Conservation (phyloP, 2,797 vertebrate genomes). For the Phoebastria nigripes region DNA sequence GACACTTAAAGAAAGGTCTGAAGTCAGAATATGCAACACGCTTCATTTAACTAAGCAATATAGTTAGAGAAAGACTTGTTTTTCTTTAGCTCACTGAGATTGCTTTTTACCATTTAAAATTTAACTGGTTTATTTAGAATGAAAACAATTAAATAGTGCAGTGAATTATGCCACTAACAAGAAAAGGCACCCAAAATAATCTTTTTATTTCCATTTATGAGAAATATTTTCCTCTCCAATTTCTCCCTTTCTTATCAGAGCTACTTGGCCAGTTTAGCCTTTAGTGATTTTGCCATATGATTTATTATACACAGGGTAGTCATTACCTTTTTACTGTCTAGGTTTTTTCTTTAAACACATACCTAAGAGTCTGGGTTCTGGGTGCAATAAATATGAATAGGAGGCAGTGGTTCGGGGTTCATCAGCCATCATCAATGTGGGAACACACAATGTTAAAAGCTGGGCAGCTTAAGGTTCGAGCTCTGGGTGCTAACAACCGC, state of each 20-base stretch:
- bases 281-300: not conserved
- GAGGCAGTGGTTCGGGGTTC: not conserved
- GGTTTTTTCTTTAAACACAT: not conserved
- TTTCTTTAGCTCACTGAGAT: not conserved
- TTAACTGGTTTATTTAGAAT: not conserved
- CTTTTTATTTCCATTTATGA: not conserved
- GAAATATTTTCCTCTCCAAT: not conserved
- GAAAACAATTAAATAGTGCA: not conserved
- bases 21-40: not conserved
- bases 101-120: not conserved
- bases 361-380: not conserved
- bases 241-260: not conserved
- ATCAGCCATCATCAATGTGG: not conserved
- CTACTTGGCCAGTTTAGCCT: not conserved
- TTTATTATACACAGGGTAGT: not conserved
- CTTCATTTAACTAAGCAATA: slow-evolving; percentile 1
- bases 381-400: not conserved
- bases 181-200: not conserved
- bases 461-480: not conserved
- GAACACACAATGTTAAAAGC: not conserved
- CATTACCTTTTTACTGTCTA: not conserved
- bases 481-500: not conserved
- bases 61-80: not conserved
- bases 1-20: slow-evolving; percentile 2
- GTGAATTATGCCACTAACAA: not conserved